Evolutionary conservation across 2,888 invertebrate genomes (phyloP).

Genomic region (Dasysyrphus tricinctus): DNA sequence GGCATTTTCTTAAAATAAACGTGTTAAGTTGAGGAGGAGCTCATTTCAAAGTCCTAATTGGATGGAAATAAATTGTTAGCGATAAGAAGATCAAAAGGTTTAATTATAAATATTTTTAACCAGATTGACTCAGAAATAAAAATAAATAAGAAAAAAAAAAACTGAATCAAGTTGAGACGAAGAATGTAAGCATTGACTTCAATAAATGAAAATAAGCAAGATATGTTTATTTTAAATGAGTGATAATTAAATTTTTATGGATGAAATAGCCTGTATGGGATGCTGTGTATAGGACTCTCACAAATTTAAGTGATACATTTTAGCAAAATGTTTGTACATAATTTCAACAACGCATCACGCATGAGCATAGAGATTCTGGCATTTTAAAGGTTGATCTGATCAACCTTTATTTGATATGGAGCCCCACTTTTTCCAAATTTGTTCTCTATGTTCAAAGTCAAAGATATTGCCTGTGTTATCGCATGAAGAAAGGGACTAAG

Average conservation of each 20-base stretch:
- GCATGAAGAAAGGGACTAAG: too few relatives aligned
- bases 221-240: background rate
- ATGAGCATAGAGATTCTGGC: too few relatives aligned
- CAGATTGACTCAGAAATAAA: background rate
- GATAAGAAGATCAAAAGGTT: conserved; percentile 69
- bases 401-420: too few relatives aligned
- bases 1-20: conserved; percentile 4
- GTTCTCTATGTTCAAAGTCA: too few relatives aligned
- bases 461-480: too few relatives aligned
- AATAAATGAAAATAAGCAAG: background rate
- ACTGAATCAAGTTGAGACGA: background rate
- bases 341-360: too few relatives aligned
- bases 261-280: background rate
- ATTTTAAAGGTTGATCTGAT: too few relatives aligned
- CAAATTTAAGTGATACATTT: too few relatives aligned
- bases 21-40: conserved; percentile 15
- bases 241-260: background rate
- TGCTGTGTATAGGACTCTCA: too few relatives aligned
- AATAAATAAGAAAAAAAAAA: too few relatives aligned
- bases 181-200: background rate
- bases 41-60: conserved; percentile 58
- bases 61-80: conserved; percentile 54
- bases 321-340: too few relatives aligned
- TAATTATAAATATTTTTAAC: conserved; percentile 57
- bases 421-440: too few relatives aligned